Conservation (phyloP, 2,113 vertebrate genomes). For the human region GRCh38 chr2:177423501-177424000, state of each 20-base stretch:
- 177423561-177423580: constrained; percentile 8
- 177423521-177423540: constrained; percentile 4
- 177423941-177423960: no score
- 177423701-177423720: constrained; percentile 7
- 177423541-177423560: not conserved
- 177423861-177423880: not conserved
- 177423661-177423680: not conserved
- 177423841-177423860: constrained; percentile 24
- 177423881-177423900: not conserved
- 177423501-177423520: not conserved
- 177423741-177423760: no score
- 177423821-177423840: not conserved
- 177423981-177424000: no score
- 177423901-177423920: not conserved
- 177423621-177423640: constrained; percentile 8
- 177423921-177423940: not conserved
- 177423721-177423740: not conserved
- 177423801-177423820: not conserved
- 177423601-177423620: not conserved
- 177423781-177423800: not conserved
- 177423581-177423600: not conserved
- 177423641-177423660: not conserved
- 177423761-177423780: not conserved
- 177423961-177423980: no score
- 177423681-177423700: not conserved